These are phyloP conservation scores for Amphimedon queenslandica DNA, from an alignment of 37 sponge, comb jelly and placozoan species.

Conservation along the genomic window DNA sequence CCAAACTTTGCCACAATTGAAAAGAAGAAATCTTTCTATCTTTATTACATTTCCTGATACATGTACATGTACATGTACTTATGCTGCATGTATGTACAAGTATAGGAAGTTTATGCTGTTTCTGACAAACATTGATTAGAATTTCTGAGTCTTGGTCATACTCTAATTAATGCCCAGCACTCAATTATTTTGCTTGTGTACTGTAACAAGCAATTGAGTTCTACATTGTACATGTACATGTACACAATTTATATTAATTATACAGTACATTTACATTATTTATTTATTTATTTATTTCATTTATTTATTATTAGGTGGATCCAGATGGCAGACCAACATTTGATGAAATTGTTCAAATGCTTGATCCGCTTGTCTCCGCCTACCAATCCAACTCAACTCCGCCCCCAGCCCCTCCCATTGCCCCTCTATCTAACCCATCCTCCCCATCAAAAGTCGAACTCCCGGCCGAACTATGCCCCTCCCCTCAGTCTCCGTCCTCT, in stretches of 20 bases:
- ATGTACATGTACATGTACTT: background rate
- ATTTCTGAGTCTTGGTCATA: too few relatives aligned
- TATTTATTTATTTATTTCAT: background rate
- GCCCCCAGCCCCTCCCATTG: background rate
- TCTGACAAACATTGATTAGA: background rate
- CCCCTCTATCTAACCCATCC: constrained; percentile 21
- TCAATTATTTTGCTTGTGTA: too few relatives aligned
- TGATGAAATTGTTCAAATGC: constrained; percentile 28
- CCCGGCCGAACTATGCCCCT: background rate
- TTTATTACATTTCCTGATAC: too few relatives aligned
- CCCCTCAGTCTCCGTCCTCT: background rate
- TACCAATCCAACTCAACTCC: background rate
- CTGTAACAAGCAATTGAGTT: too few relatives aligned
- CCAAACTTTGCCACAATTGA: too few relatives aligned
- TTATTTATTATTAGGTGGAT: constrained; percentile 25
- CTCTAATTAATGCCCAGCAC: too few relatives aligned
- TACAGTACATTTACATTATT: too few relatives aligned
- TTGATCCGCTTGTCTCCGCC: constrained; percentile 4
- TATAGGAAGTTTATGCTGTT: background rate
- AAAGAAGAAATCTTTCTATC: too few relatives aligned
- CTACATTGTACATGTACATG: background rate
- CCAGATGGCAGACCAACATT: constrained; percentile 59
- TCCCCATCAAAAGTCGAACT: background rate
- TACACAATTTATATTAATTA: background rate
- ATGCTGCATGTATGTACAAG: constrained; percentile 1